These are phyloP conservation scores for Leptopilina clavipes DNA, from an alignment of 1,140 invertebrate species.

Conservation along the genomic window DNA sequence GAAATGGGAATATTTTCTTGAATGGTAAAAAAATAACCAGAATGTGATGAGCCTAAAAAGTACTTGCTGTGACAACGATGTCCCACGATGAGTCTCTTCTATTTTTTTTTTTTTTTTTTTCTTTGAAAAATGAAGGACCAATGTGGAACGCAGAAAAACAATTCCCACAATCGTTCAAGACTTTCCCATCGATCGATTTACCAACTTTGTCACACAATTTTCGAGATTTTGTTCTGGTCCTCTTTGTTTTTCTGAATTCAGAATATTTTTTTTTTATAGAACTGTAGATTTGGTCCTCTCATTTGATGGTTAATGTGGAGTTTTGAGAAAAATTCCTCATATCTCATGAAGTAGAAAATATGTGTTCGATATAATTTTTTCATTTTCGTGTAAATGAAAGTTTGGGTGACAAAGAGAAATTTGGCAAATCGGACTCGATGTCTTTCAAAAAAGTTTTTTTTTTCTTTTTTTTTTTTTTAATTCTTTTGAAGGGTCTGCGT, in stretches of 20 bases:
- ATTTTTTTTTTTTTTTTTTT: constrained; percentile 5
- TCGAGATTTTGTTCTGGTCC: not conserved
- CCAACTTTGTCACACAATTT: constrained; percentile 3
- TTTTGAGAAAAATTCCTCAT: too few species aligned
- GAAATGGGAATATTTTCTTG: not conserved
- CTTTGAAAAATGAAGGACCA: constrained; percentile 46
- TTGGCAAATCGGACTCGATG: constrained; percentile 36
- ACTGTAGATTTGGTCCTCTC: constrained; percentile 6
- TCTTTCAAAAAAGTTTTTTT: constrained; percentile 42
- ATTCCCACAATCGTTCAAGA: constrained; percentile 70
- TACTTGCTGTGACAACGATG: constrained; percentile 64
- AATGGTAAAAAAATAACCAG: not conserved
- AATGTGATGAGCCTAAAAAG: constrained; percentile 56
- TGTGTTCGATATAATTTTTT: not conserved
- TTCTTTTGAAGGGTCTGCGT: constrained; percentile 60
- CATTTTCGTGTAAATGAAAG: not conserved
- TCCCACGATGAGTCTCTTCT: constrained; percentile 52
- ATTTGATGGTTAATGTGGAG: not conserved
- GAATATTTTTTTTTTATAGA: too few species aligned
- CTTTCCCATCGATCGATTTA: constrained; percentile 57
- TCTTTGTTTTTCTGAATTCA: not conserved
- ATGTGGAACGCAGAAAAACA: constrained; percentile 68
- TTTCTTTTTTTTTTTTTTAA: constrained; percentile 12
- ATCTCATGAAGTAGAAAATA: not conserved
- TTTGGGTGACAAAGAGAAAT: not conserved